Evolutionary conservation across 2,797 vertebrate genomes (phyloP).

Genomic region (Molossus alvarezi): DNA sequence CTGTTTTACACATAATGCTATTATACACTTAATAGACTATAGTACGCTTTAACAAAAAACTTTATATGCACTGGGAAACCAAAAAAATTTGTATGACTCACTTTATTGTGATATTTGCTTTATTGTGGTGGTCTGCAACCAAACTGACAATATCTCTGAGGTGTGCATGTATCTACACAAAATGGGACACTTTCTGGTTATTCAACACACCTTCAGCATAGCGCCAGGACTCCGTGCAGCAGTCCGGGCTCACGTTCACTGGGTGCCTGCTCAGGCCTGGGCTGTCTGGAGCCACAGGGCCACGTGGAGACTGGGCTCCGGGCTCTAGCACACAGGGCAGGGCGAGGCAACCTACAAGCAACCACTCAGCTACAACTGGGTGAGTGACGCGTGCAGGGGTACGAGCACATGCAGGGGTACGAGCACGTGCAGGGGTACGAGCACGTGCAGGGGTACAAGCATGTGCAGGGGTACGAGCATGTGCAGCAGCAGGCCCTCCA

Average conservation of each 20-base stretch:
- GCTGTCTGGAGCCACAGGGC: not conserved
- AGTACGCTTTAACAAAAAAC: not conserved
- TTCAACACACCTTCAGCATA: not conserved
- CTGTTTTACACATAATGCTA: not conserved
- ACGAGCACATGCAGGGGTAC: no score
- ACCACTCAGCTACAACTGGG: not conserved
- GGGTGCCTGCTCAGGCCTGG: not conserved
- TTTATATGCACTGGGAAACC: not conserved
- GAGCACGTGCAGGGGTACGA: no score
- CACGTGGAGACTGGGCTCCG: not conserved
- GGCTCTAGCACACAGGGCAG: not conserved
- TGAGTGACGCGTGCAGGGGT: no score
- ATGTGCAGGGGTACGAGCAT: no score
- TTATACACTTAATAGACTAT: not conserved
- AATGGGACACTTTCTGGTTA: not conserved
- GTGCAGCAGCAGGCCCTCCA: not conserved
- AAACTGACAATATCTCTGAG: not conserved
- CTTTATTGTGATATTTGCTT: not conserved
- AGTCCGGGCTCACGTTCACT: not conserved
- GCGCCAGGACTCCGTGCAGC: not conserved
- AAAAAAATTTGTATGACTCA: not conserved
- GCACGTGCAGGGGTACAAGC: no score
- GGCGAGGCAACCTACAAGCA: not conserved
- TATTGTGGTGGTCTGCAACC: not conserved
- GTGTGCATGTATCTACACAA: not conserved